Evolutionary conservation across 2,888 invertebrate genomes (phyloP), one percentile per base, ranked within the genome.

Genomic region (Melinaea marsaeus): DNA sequence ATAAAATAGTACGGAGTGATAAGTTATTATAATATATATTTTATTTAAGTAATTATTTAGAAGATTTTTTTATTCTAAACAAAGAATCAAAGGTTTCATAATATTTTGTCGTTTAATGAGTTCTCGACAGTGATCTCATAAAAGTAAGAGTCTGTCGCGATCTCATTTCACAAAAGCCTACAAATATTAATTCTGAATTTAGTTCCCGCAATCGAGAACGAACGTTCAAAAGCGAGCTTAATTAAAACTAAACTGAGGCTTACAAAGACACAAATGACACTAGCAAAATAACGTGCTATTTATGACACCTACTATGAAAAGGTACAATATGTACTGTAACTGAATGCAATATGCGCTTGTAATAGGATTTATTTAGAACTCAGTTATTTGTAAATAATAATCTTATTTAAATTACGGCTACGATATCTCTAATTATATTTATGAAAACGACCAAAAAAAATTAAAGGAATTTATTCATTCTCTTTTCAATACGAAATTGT

Each of bases 201-300:
- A 32, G 51, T 72, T 69, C 72, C 63, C 66, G 74, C 75, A 76
- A 80, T 81, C 78, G 22, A 22, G 22, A 22, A 22, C 22, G 22
- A 22, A 79, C 80, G 82, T 78, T 80, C 78, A 79, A 80, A 80
- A 22, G 81, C 75, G 73, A 77, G 80, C 78, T 87, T 86, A 86
- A 87, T 87, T 86, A 85, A 86, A 88, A 86, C 83, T 83, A 84
- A 85, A 78, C 79, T 74, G 76, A 71, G 78, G 74, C 73, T 74
- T 74, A 76, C 69, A 73, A 73, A 72, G 72, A 77, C 78, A 80
- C 81, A 82, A 82, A 82, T 80, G 78, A 74, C 72, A 77, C 77
- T 69, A 74, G 72, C 75, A 75, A 78, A 81, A 83, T 84, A 83
- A 84, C 81, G 81, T 79, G 75, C 76, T 75, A 77, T 74, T 72